phyloP scores from a whole-genome alignment of 2,888 invertebrate genomes.

The Magallana nippona region DNA sequence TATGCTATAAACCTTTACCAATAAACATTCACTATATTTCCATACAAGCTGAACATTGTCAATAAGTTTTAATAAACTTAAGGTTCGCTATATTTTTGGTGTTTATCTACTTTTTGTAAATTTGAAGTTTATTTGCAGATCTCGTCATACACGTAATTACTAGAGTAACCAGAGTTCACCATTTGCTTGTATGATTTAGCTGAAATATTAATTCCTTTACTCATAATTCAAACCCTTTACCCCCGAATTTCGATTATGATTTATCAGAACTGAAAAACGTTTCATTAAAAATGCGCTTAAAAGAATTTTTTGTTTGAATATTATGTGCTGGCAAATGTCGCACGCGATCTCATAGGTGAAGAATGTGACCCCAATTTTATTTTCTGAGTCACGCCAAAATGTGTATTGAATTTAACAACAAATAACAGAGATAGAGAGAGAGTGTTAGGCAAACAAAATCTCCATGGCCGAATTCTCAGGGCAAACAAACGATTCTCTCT shows the following conservation, averaged over 20 bases:
- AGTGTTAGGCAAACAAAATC: not conserved
- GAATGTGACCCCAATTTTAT: conserved; percentile 7
- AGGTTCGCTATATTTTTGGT: too few relatives aligned
- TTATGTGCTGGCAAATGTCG: conserved; percentile 11
- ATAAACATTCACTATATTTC: too few relatives aligned
- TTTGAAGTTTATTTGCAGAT: too few relatives aligned
- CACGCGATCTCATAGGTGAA: not conserved
- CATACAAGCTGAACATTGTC: too few relatives aligned
- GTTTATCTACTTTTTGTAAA: too few relatives aligned
- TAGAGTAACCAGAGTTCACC: too few relatives aligned
- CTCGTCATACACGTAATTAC: too few relatives aligned
- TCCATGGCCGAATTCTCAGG: conserved; percentile 16
- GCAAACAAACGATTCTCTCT: conserved; percentile 5
- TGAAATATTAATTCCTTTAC: too few relatives aligned
- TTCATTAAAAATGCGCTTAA: not conserved
- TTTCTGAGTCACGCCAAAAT: conserved; percentile 11
- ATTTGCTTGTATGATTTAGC: too few relatives aligned
- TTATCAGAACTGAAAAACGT: not conserved
- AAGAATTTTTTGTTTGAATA: not conserved
- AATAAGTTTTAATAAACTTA: too few relatives aligned
- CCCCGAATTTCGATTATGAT: not conserved
- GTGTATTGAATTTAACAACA: conserved; percentile 33
- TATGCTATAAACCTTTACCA: too few relatives aligned
- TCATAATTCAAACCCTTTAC: too few relatives aligned
- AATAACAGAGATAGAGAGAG: conserved; percentile 1